phyloP scores from a whole-genome alignment of 1,140 invertebrate genomes.

The Heliconius eleuchia region DNA sequence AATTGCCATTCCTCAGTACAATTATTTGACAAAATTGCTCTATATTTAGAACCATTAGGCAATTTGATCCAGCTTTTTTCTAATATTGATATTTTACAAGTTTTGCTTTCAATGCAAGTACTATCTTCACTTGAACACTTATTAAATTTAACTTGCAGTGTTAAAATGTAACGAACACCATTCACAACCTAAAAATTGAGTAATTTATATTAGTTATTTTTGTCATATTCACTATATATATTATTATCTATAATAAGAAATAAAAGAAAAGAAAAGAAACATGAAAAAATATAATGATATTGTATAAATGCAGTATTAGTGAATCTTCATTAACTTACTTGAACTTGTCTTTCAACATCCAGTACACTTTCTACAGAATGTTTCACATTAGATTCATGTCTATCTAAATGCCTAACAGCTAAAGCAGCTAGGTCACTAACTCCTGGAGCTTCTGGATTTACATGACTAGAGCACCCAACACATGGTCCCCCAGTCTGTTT shows the following conservation, averaged over 20 bases:
- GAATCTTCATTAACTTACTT: slow-evolving; percentile 51
- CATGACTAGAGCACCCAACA: slow-evolving; percentile 68
- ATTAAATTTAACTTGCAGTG: slow-evolving; percentile 35
- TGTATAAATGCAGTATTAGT: not conserved
- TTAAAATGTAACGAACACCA: slow-evolving; percentile 74
- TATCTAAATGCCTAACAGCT: slow-evolving; percentile 67
- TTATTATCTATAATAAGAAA: not conserved
- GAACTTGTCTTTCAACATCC: slow-evolving; percentile 76
- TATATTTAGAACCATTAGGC: slow-evolving; percentile 71
- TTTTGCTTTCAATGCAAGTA: slow-evolving; percentile 46
- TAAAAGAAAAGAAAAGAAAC: not conserved
- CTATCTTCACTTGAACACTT: slow-evolving; percentile 50
- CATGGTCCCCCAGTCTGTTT: slow-evolving; percentile 53
- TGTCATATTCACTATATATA: not conserved
- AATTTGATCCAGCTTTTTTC: slow-evolving; percentile 77
- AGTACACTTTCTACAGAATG: slow-evolving; percentile 64
- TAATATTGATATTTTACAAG: slow-evolving; percentile 70
- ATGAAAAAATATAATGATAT: not conserved
- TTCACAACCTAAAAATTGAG: slow-evolving; percentile 73
- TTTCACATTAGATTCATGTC: slow-evolving; percentile 57
- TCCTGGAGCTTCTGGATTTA: slow-evolving; percentile 68
- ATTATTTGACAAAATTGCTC: slow-evolving; percentile 74
- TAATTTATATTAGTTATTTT: not conserved
- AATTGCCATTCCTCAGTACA: slow-evolving; percentile 76
- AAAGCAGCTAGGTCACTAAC: slow-evolving; percentile 64